Percentiles rank a stretch among this genome's conserved stretches.
Evolutionary conservation across 2,888 invertebrate species (phyloP).

Genomic region (Dicyrtomina minuta): DNA sequence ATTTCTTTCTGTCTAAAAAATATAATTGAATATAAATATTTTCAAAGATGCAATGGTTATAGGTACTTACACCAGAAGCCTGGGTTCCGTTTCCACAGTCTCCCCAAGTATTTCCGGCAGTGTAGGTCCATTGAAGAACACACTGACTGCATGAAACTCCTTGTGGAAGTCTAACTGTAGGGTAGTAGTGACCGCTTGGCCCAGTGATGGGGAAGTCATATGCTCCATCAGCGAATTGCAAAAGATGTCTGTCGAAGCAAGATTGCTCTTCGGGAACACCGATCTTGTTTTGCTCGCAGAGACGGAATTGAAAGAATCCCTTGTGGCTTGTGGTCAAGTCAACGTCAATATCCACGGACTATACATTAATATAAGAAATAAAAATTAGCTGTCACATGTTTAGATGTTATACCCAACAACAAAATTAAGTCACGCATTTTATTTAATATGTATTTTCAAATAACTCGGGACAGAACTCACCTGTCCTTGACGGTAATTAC

Average conservation of each 20-base stretch:
- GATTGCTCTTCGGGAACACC: conserved; percentile 20
- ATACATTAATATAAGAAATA: background rate
- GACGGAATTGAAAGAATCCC: conserved; percentile 37
- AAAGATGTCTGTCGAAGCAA: conserved; percentile 24
- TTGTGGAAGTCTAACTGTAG: conserved; percentile 52
- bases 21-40: background rate
- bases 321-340: conserved; percentile 31
- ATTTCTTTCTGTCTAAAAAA: no score
- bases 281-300: conserved; percentile 37
- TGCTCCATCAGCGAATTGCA: conserved; percentile 22
- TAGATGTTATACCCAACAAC: background rate
- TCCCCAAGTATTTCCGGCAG: conserved; percentile 46
- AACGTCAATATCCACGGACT: conserved; percentile 8
- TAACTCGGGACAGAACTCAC: conserved; percentile 59
- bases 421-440: no score
- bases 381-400: background rate
- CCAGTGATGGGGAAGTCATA: conserved; percentile 15
- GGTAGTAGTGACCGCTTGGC: conserved; percentile 23
- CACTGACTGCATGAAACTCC: conserved; percentile 54
- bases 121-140: conserved; percentile 56
- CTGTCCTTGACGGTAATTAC: conserved; percentile 80
- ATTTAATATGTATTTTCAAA: no score
- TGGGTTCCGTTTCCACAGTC: conserved; percentile 33
- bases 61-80: no score
- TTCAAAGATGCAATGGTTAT: conserved; percentile 3